Evolutionary conservation across 2,797 vertebrate species (phyloP), one percentile per base, ranked within the genome.

Genomic region (Serranus cabrilla): DNA sequence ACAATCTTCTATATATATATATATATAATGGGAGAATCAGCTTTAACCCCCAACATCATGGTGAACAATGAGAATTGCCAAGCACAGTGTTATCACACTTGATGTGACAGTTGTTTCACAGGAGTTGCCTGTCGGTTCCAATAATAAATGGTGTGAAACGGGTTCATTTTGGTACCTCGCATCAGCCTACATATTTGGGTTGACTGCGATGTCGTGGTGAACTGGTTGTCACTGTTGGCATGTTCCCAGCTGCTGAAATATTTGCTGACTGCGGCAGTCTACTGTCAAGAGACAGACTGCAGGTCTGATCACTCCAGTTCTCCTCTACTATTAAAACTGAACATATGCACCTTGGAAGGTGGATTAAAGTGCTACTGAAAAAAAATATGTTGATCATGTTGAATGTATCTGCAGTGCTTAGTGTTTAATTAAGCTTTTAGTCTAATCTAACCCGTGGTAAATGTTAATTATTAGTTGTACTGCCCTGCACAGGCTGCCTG

Each of bases 401-500:
- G 18, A 11, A 5, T 65, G 13, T 45, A 27, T 45, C 2, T 21
- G 25, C 18, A 16, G 20, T 37, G 51, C 69, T 58, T 13, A 11
- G 16, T 45, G 14, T 71, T 78, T 37, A n/a, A 62, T 58, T 68
- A 9, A 42, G 21, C 65, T 72, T 62, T 46, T 20, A 80, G 72
- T 18, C 62, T 66, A 42, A 79, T 81, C n/a, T 34, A 69, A 78
- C 27, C 50, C 50, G 10, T 37, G 43, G 25, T 82, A 23, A 81
- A 83, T 77, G 68, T 76, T 80, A 68, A 81, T 78, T 80, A 64
- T 67, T 70, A 42, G 52, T 79, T 82, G 31, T 57, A 73, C 73
- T 80, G 62, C 65, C 45, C 43, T 70, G 64, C 77, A 80, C 86
- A 89, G 74, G 74, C 91, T 88, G 89, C 78, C 66, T 83, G 82